Evolutionary conservation across 2,888 invertebrate genomes (phyloP).

Genomic region (Erebia aethiops): DNA sequence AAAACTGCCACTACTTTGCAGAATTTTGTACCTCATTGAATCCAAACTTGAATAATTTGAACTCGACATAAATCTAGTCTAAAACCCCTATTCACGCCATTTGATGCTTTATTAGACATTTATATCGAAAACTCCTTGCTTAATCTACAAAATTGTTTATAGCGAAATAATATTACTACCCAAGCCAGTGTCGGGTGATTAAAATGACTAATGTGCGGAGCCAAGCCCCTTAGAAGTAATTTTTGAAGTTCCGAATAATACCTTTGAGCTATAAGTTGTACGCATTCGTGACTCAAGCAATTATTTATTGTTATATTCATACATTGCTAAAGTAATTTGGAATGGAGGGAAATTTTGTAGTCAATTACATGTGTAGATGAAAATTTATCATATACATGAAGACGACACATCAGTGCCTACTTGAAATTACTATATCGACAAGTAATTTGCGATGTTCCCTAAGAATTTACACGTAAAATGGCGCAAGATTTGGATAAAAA

Average conservation of each 20-base stretch:
- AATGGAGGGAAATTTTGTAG: neutral
- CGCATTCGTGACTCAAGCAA: slow-evolving; percentile 23
- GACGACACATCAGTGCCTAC: too few species aligned
- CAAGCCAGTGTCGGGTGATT: slow-evolving; percentile 16
- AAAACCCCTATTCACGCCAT: neutral
- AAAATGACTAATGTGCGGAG: slow-evolving; percentile 22
- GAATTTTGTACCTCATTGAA: too few species aligned
- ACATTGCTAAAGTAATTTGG: slow-evolving; percentile 22
- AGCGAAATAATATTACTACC: slow-evolving; percentile 10
- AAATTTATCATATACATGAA: too few species aligned
- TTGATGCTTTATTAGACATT: neutral
- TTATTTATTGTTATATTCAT: slow-evolving; percentile 20
- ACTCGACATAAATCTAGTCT: neutral
- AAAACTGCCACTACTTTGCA: too few species aligned
- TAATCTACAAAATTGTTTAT: slow-evolving; percentile 15
- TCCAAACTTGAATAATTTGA: too few species aligned
- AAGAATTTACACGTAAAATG: too few species aligned
- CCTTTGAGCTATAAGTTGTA: slow-evolving; percentile 14
- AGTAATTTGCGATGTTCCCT: too few species aligned
- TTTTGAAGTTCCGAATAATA: slow-evolving; percentile 28
- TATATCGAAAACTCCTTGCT: slow-evolving; percentile 1
- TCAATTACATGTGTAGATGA: neutral
- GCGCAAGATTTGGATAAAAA: too few species aligned
- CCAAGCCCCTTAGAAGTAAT: slow-evolving; percentile 23
- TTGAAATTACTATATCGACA: too few species aligned